Base-by-base conservation (phyloP, 2,888 invertebrate species). In the Synanthedon myopaeformis region DNA sequence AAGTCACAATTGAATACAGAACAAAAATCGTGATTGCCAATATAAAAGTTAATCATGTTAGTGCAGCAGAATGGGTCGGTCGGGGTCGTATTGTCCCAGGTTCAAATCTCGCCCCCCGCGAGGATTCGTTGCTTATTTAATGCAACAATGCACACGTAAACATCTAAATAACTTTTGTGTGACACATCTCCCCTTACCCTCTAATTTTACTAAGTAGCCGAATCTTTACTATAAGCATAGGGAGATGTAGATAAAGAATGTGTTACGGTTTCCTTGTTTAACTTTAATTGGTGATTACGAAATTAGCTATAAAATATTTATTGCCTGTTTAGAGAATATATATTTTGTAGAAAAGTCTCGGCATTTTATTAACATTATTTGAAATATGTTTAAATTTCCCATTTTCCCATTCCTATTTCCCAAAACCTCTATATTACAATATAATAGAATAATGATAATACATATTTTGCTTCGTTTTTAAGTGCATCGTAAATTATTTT, bases 81-180 rank as follows among this genome's bases (percentile, higher is more conserved):
- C 67, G 70, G 51, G 49, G 70, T 69, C 72, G 65, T 75, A 79
- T 82, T 84, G 83, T 85, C 73, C 80, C 79, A 74, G 76, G 76
- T 78, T 74, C 69, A 68, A 72, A 61, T 66, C 67, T 66, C 70
- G 58, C 72, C 80, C 84, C 83, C 82, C 74, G 76, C 81, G 69
- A 71, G 74, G 82, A 84, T 81, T 79, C 84, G 76, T 82, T 81
- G 82, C 86, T 83, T 83, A 87, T 87, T 87, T 86, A 84, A 86
- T 86, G 85, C 84, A 84, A 83, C 84, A 79, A 73, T 85, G 85
- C 85, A 86, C 86, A 83, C 84, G 81, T 82, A 86, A 86, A 87
- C 86, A 86, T 87, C 86, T 86, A 86, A 84, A 87, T 87, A 86
- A 86, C 84, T 84, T 85, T 83, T 82, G 84, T 81, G 84, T 81